These are phyloP conservation scores for Augochlora pura DNA, from an alignment of 1,140 invertebrate genomes.

Conservation along the genomic window DNA sequence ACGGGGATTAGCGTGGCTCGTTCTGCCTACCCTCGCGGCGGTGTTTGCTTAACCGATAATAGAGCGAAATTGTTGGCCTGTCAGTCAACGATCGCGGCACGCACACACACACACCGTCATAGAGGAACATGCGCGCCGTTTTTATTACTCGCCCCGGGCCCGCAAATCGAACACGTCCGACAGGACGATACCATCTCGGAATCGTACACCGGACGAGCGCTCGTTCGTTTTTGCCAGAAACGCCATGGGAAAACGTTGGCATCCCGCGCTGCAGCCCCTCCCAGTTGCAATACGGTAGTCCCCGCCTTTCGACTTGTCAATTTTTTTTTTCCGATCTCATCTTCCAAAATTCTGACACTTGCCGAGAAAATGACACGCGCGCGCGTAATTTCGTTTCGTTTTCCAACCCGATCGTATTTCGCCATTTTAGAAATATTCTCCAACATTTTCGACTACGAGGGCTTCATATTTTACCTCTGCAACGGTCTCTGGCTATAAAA, in stretches of 20 bases:
- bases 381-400: too few species aligned
- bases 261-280: not conserved
- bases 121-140: constrained; percentile 54
- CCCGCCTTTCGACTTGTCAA: too few species aligned
- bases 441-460: too few species aligned
- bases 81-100: constrained; percentile 61
- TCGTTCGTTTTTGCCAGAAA: constrained; percentile 40
- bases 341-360: too few species aligned
- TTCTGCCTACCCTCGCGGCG: constrained; percentile 59
- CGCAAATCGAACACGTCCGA: constrained; percentile 56
- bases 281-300: too few species aligned
- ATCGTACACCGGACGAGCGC: constrained; percentile 47
- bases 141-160: constrained; percentile 65
- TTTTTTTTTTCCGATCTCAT: too few species aligned
- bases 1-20: constrained; percentile 8
- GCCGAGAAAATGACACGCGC: too few species aligned
- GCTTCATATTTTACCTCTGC: too few species aligned
- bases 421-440: too few species aligned
- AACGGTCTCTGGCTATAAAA: too few species aligned
- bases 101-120: constrained; percentile 23
- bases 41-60: constrained; percentile 75
- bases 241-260: constrained; percentile 4
- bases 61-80: constrained; percentile 72
- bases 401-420: too few species aligned
- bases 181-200: constrained; percentile 56